phyloP scores from a whole-genome alignment of 2,888 invertebrate genomes.

The Conomelus anceps region DNA sequence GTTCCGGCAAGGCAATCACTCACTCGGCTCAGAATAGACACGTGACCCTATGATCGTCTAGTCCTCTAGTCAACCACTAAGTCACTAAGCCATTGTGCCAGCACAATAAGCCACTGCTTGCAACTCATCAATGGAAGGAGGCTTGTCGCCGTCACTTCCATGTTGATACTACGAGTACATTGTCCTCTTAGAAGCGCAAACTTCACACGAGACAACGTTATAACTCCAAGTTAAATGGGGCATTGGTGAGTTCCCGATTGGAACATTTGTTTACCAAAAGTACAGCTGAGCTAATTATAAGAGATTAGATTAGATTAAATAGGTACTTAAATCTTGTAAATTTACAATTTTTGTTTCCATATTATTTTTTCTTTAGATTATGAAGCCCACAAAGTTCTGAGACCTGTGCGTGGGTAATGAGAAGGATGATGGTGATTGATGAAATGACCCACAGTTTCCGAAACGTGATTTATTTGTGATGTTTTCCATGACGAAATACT shows the following conservation, averaged over 20 bases:
- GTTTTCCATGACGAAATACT: too few relatives aligned
- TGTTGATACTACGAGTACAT: not conserved
- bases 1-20: not conserved
- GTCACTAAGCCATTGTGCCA: not conserved
- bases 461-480: too few relatives aligned
- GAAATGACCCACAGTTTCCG: too few relatives aligned
- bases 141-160: not conserved
- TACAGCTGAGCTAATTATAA: not conserved
- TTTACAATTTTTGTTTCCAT: too few relatives aligned
- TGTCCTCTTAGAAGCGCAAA: not conserved
- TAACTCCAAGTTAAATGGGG: not conserved
- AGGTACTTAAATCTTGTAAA: too few relatives aligned
- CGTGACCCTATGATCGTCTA: not conserved
- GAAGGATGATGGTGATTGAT: too few relatives aligned
- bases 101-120: not conserved
- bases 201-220: not conserved
- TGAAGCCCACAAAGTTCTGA: too few relatives aligned
- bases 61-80: not conserved
- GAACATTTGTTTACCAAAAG: too few relatives aligned
- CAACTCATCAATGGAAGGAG: not conserved
- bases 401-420: too few relatives aligned
- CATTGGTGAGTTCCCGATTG: too few relatives aligned
- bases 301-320: too few relatives aligned
- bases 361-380: too few relatives aligned
- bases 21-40: not conserved